These are phyloP conservation scores for Triplophysa dalaica DNA, from an alignment of 2,113 vertebrate genomes.

Conservation along the genomic window DNA sequence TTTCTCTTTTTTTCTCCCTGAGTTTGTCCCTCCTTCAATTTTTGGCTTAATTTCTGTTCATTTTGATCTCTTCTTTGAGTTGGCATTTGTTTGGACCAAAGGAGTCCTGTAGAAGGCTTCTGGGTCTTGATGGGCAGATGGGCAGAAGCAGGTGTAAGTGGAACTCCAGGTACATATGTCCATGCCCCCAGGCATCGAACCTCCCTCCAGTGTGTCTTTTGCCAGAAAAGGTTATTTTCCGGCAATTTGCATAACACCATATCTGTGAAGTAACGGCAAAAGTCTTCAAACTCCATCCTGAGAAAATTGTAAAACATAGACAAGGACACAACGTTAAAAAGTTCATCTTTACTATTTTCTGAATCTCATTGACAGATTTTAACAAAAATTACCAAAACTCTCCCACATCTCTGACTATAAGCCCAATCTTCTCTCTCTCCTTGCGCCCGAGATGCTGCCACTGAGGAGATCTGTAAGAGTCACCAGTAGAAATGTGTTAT, in stretches of 20 bases:
- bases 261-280: slow-evolving; percentile 79
- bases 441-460: slow-evolving; percentile 73
- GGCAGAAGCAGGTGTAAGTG: slow-evolving; percentile 26
- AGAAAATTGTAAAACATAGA: background rate
- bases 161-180: slow-evolving; percentile 54
- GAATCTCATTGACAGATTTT: background rate
- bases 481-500: slow-evolving; percentile 2
- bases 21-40: slow-evolving; percentile 31
- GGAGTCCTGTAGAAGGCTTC: background rate
- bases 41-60: slow-evolving; percentile 64
- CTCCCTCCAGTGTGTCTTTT: slow-evolving; percentile 73
- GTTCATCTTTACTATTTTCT: background rate
- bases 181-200: slow-evolving; percentile 69
- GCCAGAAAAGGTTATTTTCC: slow-evolving; percentile 69
- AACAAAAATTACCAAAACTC: slow-evolving; percentile 76
- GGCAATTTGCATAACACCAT: slow-evolving; percentile 76
- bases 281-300: slow-evolving; percentile 82
- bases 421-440: slow-evolving; percentile 76
- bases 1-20: slow-evolving; percentile 30
- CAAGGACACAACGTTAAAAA: background rate
- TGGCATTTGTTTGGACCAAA: slow-evolving; percentile 12
- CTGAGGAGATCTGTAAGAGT: slow-evolving; percentile 71
- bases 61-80: slow-evolving; percentile 59
- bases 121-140: slow-evolving; percentile 3
- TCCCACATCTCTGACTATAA: slow-evolving; percentile 74